Evolutionary conservation across 1,140 invertebrate species (phyloP), one percentile per base, ranked within the genome.

Genomic region (Drosophila insularis): DNA sequence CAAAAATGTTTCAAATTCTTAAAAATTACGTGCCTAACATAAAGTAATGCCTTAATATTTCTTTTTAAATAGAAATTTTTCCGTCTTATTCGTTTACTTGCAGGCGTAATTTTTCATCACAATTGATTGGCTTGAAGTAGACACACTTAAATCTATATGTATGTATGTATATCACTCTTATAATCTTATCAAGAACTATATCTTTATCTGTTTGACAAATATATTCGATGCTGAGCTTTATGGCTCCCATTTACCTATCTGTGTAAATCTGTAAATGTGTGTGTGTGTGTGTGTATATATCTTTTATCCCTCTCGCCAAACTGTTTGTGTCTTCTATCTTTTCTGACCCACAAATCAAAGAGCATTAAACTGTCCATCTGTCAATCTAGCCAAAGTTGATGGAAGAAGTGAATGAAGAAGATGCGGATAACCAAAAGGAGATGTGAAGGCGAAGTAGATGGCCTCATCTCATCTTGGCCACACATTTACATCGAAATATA

Each of bases 291-390:
- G 27, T 19, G 13, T 39, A 39, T 43, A 23, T 65, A 65, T 37
- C 46, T 61, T 50, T 43, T 43, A 46, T 55, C 59, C 21, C 23
- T 53, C 63, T 50, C 53, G 21, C 35, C 6, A 31, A 31, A 40
- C 67, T 58, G 55, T 14, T 37, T 50, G 37, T 64, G 31, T 70
- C 19, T 37, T 11, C 11, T 37, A 17, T 46, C 19, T 17, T 35
- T 21, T 54, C 27, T 68, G 76, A 78, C 78, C 63, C 74, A 90
- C 86, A 90, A 90, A 90, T 90, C 86, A 90, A 74, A 66, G 10
- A 71, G 86, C 80, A 90, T 90, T 90, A 90, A 80, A 61, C 71
- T 87, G 76, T 80, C 84, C 43, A 61, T 43, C 79, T 70, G 76
- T 80, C 84, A 82, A 84, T 78, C 77, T 59, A 56, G 58, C 8